These are phyloP conservation scores for Apodemia mormo DNA, from an alignment of 2,888 invertebrate species.

Conservation along the genomic window DNA sequence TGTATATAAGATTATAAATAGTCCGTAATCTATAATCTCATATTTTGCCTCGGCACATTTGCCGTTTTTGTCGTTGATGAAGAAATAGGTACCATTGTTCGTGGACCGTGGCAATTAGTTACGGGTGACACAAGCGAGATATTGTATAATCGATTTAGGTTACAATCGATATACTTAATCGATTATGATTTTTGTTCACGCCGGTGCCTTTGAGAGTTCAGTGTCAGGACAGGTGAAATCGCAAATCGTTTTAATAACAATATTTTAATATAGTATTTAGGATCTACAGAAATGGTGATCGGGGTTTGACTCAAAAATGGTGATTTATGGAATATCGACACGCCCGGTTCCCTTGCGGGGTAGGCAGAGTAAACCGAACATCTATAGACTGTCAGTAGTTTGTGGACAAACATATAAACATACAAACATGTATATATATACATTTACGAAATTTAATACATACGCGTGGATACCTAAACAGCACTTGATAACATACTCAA, in stretches of 20 bases:
- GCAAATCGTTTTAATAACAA: slow-evolving; percentile 34
- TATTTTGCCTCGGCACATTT: slow-evolving; percentile 61
- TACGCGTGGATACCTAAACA: no score
- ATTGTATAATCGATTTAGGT: slow-evolving; percentile 68
- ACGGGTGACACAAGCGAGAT: slow-evolving; percentile 65
- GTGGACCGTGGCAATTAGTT: slow-evolving; percentile 58
- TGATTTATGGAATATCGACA: not conserved
- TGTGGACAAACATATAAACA: no score
- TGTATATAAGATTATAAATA: slow-evolving; percentile 51
- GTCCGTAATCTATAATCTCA: slow-evolving; percentile 63
- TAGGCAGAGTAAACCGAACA: no score
- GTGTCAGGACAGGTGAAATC: slow-evolving; percentile 38
- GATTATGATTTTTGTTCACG: slow-evolving; percentile 65
- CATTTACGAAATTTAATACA: no score
- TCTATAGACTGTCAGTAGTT: no score
- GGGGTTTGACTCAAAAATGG: not conserved
- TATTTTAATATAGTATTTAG: not conserved
- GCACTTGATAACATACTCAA: no score
- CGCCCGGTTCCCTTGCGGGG: no score
- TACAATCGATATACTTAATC: slow-evolving; percentile 69
- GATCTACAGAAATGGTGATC: not conserved
- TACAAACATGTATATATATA: no score
- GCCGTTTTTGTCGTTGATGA: slow-evolving; percentile 75
- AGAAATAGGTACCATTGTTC: slow-evolving; percentile 71
- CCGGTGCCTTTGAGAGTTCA: slow-evolving; percentile 59